These are phyloP conservation scores for Tyto alba DNA, from an alignment of 2,113 vertebrate species.

Conservation along the genomic window DNA sequence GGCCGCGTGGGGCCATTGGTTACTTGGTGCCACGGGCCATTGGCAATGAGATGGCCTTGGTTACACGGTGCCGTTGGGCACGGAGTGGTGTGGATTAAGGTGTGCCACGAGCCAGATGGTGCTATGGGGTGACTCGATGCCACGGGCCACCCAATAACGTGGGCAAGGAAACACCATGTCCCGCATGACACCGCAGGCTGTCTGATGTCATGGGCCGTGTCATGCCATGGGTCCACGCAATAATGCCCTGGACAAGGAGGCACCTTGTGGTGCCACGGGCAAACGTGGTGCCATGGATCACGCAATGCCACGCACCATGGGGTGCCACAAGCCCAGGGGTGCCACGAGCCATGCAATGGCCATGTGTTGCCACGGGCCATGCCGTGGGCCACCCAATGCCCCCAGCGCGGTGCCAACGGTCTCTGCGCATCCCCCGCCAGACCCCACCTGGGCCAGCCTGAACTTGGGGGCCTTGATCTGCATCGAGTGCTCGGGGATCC, in stretches of 20 bases:
- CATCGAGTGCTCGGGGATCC: slow-evolving; percentile 96
- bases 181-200: too few species aligned
- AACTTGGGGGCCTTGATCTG: slow-evolving; percentile 95
- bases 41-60: too few species aligned
- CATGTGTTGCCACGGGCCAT: fast-evolving
- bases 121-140: fast-evolving
- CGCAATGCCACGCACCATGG: fast-evolving
- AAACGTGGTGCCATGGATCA: background rate
- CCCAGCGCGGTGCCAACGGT: too few species aligned
- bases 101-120: background rate
- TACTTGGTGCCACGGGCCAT: too few species aligned
- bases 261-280: fast-evolving
- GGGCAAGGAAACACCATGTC: too few species aligned
- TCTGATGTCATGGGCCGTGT: background rate
- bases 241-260: too few species aligned
- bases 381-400: background rate
- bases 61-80: too few species aligned
- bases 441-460: slow-evolving; percentile 94
- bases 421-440: slow-evolving; percentile 59
- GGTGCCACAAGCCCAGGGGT: background rate
- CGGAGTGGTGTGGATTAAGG: too few species aligned
- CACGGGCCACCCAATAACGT: background rate
- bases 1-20: too few species aligned
- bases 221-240: background rate
- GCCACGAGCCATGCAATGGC: fast-evolving